These are phyloP conservation scores for Hirtodrosophila confusa DNA, from an alignment of 2,888 invertebrate species.

Conservation along the genomic window DNA sequence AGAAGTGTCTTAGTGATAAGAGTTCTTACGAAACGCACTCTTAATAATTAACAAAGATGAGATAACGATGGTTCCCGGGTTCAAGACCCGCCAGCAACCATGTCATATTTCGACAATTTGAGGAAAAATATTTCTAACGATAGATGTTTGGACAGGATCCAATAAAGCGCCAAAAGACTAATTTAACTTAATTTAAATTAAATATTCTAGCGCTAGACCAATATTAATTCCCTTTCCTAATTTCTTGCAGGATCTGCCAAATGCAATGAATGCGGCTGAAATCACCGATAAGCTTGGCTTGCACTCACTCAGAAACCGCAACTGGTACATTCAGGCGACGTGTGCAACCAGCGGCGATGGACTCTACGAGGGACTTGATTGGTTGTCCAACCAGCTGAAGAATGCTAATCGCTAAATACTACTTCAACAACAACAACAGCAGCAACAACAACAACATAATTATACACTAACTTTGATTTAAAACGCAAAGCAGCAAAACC, in stretches of 20 bases:
- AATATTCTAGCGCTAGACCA: too few species aligned
- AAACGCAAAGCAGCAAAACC: slow-evolving; percentile 56
- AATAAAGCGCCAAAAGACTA: too few species aligned
- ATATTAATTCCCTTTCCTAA: neutral
- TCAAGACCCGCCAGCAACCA: too few species aligned
- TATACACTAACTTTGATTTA: slow-evolving; percentile 72
- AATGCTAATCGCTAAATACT: slow-evolving; percentile 95
- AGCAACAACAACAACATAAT: slow-evolving; percentile 48
- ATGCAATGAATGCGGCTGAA: slow-evolving; percentile 99
- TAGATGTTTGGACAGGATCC: too few species aligned
- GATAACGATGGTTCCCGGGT: too few species aligned
- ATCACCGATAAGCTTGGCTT: slow-evolving; percentile 99
- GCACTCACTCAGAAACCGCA: slow-evolving; percentile 98
- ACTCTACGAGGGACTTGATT: slow-evolving; percentile 99
- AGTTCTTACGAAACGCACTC: slow-evolving; percentile 17
- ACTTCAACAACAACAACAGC: slow-evolving; percentile 44
- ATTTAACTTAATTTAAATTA: too few species aligned
- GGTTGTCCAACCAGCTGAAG: slow-evolving; percentile 99
- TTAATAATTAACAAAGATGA: slow-evolving; percentile 17
- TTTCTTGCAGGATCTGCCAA: slow-evolving; percentile 95
- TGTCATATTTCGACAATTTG: too few species aligned
- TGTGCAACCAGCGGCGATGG: slow-evolving; percentile 99
- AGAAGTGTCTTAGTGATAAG: slow-evolving; percentile 23
- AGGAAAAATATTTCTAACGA: too few species aligned
- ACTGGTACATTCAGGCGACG: slow-evolving; percentile 98